phyloP scores from a whole-genome alignment of 2,113 vertebrate genomes.

The Semnornis frantzii region DNA sequence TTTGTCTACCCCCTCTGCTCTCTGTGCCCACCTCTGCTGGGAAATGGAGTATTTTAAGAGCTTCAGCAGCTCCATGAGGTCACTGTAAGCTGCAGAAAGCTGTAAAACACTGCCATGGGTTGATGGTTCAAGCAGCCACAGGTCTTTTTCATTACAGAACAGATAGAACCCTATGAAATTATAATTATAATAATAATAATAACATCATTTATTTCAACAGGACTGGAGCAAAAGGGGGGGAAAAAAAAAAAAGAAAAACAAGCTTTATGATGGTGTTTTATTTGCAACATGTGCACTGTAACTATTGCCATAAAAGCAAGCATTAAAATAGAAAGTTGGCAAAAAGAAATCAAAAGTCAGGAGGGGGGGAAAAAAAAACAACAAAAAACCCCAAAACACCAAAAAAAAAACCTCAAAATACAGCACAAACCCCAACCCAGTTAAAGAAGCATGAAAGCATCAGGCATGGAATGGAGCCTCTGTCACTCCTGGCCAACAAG shows the following conservation, averaged over 20 bases:
- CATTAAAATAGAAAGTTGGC: constrained; percentile 74
- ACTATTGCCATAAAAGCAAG: constrained; percentile 78
- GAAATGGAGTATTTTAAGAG: not conserved
- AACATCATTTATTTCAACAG: constrained; percentile 74
- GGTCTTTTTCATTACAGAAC: constrained; percentile 73
- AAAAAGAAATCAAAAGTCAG: constrained; percentile 69
- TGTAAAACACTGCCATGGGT: constrained; percentile 37
- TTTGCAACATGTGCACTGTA: constrained; percentile 72
- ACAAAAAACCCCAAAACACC: not conserved
- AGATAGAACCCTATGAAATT: constrained; percentile 70
- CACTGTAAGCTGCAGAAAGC: constrained; percentile 45
- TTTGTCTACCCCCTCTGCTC: not conserved
- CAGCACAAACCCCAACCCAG: not conserved
- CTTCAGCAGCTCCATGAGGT: constrained; percentile 47
- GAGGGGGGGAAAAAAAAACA: not conserved
- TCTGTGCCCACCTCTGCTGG: not conserved
- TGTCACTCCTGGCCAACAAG: constrained; percentile 46
- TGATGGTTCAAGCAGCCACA: constrained; percentile 56
- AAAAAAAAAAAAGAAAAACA: not conserved
- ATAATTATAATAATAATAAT: constrained; percentile 52
- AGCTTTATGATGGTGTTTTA: constrained; percentile 76
- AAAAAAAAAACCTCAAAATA: too few species aligned
- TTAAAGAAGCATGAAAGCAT: constrained; percentile 28
- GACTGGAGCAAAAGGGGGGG: constrained; percentile 27
- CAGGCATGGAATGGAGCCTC: constrained; percentile 43